A percentile compares a stretch with the other conserved stretches of the same genome.
Conservation (phyloP, 1,140 invertebrate genomes). For the Ericerus pela region DNA sequence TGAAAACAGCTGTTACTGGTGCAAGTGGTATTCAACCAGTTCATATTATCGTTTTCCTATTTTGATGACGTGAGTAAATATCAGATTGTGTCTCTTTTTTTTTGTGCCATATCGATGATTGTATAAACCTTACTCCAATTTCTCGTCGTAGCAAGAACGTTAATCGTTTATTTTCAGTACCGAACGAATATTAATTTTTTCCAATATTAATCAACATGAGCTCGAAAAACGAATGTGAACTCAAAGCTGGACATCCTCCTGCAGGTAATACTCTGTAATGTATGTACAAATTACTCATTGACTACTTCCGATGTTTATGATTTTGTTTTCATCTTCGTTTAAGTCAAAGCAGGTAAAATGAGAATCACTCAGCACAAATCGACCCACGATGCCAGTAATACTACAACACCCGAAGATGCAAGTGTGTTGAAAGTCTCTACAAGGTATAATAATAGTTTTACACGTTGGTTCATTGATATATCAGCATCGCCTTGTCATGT, state of each 20-base stretch:
- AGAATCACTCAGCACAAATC: conserved; percentile 77
- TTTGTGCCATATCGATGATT: no score
- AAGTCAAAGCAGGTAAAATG: conserved; percentile 75
- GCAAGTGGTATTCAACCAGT: no score
- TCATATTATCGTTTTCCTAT: no score
- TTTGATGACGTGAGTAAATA: no score
- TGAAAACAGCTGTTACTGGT: no score
- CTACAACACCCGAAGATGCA: background rate
- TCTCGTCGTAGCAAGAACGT: no score
- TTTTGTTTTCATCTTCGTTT: background rate
- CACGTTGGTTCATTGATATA: background rate
- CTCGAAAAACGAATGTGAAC: conserved; percentile 39
- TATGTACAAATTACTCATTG: background rate
- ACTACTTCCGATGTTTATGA: background rate
- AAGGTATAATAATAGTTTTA: conserved; percentile 6
- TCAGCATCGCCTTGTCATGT: background rate
- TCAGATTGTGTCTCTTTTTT: no score
- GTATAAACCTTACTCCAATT: no score
- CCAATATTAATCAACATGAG: background rate
- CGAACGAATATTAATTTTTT: background rate
- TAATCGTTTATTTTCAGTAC: no score
- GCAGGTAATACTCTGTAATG: conserved; percentile 35
- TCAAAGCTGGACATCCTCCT: conserved; percentile 67
- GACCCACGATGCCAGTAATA: background rate
- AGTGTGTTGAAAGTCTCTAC: conserved; percentile 32